Evolutionary conservation across 2,888 invertebrate species (phyloP).

Genomic region (Dromius quadrimaculatus): DNA sequence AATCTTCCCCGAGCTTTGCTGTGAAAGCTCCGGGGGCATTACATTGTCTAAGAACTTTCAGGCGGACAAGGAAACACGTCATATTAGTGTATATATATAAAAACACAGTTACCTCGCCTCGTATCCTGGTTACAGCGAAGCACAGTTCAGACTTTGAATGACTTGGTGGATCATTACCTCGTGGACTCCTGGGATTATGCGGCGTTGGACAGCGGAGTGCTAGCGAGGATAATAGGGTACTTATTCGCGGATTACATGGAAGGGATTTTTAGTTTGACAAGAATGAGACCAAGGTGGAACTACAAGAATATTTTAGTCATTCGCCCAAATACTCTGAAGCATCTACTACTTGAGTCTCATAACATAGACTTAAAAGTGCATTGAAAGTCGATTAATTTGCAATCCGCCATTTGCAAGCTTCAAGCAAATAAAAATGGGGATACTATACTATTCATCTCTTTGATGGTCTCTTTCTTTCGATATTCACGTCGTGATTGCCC

Average conservation of each 20-base stretch:
- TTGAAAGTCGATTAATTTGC: too few species aligned
- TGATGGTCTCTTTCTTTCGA: too few species aligned
- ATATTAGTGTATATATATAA: constrained; percentile 25
- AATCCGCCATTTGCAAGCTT: too few species aligned
- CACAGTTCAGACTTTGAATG: not conserved
- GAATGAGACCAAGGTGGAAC: too few species aligned
- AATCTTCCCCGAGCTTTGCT: not conserved
- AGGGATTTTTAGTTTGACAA: not conserved
- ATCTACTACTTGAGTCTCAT: too few species aligned
- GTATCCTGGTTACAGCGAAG: not conserved
- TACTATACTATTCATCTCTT: too few species aligned
- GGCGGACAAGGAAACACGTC: not conserved
- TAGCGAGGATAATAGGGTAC: not conserved
- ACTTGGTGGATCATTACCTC: constrained; percentile 5
- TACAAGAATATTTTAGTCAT: too few species aligned
- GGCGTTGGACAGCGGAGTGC: not conserved
- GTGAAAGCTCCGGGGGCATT: not conserved
- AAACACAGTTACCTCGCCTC: constrained; percentile 11
- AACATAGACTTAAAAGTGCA: too few species aligned
- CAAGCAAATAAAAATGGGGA: too few species aligned
- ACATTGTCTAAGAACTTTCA: not conserved
- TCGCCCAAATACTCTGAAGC: too few species aligned
- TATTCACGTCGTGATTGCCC: too few species aligned
- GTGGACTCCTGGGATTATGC: constrained; percentile 1
- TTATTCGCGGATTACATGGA: not conserved